phyloP scores from a whole-genome alignment of 2,797 vertebrate genomes.

The Sebastes ruberrimus region DNA sequence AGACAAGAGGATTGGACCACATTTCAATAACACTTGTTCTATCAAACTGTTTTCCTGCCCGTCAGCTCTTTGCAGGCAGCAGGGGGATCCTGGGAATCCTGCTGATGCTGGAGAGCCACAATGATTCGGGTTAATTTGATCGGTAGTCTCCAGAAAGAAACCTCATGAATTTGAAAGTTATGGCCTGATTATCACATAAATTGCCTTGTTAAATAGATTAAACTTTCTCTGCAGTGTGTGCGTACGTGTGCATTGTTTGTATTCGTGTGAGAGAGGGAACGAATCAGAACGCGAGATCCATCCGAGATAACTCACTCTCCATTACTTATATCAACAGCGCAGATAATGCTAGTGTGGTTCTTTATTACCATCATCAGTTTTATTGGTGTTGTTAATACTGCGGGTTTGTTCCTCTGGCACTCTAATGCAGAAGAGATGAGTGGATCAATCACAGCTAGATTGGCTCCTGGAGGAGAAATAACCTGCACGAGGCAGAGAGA shows the following conservation, averaged over 20 bases:
- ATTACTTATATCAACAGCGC: constrained; percentile 67
- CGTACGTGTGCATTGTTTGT: constrained; percentile 6
- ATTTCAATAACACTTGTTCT: constrained; percentile 54
- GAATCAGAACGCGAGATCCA: constrained; percentile 40
- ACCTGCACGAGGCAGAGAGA: constrained; percentile 38
- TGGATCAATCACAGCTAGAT: constrained; percentile 82
- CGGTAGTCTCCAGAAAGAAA: constrained; percentile 29
- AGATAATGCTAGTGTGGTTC: constrained; percentile 69
- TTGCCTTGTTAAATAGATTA: constrained; percentile 43
- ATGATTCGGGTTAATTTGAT: constrained; percentile 51
- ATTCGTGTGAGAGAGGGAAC: neutral
- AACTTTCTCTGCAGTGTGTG: constrained; percentile 5
- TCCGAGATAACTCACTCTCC: constrained; percentile 54
- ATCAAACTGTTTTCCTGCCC: constrained; percentile 27
- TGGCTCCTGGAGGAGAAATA: constrained; percentile 74
- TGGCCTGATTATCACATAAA: constrained; percentile 57
- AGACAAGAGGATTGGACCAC: constrained; percentile 35
- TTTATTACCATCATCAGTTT: constrained; percentile 81
- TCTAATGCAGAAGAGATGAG: constrained; percentile 85
- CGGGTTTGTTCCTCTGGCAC: constrained; percentile 65
- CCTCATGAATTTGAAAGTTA: constrained; percentile 51
- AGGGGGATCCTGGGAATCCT: constrained; percentile 43
- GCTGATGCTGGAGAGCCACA: constrained; percentile 28
- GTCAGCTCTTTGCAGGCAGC: constrained; percentile 61
- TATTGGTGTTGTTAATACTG: constrained; percentile 78